Evolutionary conservation across 2,888 invertebrate species (phyloP).

Genomic region (Cryptosula pallasiana): DNA sequence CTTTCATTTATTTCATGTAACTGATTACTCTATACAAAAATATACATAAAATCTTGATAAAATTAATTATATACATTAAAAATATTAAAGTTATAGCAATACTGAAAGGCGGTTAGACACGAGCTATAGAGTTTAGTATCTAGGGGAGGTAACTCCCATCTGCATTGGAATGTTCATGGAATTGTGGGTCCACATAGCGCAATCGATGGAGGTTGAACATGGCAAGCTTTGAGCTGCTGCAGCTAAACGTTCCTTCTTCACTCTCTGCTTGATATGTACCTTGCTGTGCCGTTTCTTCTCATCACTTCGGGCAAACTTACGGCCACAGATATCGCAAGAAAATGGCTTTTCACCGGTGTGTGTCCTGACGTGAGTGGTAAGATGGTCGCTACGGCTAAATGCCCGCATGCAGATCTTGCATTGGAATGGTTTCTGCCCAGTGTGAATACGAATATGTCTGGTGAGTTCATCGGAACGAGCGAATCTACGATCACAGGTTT

Average conservation of each 20-base stretch:
- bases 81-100: neutral
- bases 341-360: conserved; percentile 95
- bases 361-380: conserved; percentile 93
- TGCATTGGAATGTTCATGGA: neutral
- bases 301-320: conserved; percentile 96
- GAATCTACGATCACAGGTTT: conserved; percentile 92
- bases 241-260: conserved; percentile 31
- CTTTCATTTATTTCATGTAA: too few relatives aligned
- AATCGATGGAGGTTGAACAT: neutral
- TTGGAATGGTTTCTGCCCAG: conserved; percentile 95
- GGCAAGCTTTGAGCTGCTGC: conserved; percentile 13
- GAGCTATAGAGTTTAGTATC: neutral
- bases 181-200: neutral
- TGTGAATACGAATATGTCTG: conserved; percentile 96
- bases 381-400: conserved; percentile 93
- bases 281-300: conserved; percentile 99
- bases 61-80: neutral
- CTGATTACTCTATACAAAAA: neutral
- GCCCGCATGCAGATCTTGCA: conserved; percentile 98
- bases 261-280: conserved; percentile 84
- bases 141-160: neutral
- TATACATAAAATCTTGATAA: neutral
- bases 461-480: conserved; percentile 97
- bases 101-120: too few relatives aligned
- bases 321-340: conserved; percentile 93